Evolutionary conservation across 2,888 invertebrate genomes (phyloP).

Genomic region (Phyllotreta cruciferae): DNA sequence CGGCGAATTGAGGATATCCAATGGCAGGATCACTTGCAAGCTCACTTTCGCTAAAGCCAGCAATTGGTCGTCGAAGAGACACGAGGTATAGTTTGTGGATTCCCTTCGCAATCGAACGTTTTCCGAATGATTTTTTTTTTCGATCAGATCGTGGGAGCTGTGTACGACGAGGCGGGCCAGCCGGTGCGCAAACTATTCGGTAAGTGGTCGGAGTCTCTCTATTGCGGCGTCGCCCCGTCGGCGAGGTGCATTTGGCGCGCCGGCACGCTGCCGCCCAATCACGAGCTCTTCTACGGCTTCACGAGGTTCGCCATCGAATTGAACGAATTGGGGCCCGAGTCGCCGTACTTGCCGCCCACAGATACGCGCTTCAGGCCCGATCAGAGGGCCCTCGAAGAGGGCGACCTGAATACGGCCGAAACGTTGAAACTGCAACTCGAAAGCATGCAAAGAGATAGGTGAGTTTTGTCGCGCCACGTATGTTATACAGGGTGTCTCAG

Average conservation of each 20-base stretch:
- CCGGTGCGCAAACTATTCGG: conserved; percentile 72
- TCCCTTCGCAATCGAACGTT: neutral
- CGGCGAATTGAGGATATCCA: conserved; percentile 77
- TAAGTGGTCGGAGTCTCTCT: conserved; percentile 83
- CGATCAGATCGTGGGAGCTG: conserved; percentile 64
- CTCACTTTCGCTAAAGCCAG: conserved; percentile 81
- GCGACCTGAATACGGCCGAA: conserved; percentile 76
- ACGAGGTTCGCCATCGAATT: conserved; percentile 85
- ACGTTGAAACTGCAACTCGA: conserved; percentile 74
- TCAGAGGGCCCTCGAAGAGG: conserved; percentile 79
- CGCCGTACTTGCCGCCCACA: conserved; percentile 71
- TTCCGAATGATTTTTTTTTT: neutral
- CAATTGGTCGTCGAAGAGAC: conserved; percentile 79
- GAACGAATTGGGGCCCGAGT: conserved; percentile 76
- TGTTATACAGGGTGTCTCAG: too few species aligned
- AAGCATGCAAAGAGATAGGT: conserved; percentile 72
- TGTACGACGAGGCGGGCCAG: conserved; percentile 66
- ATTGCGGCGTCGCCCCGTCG: conserved; percentile 75
- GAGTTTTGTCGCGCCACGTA: too few species aligned
- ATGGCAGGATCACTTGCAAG: conserved; percentile 73
- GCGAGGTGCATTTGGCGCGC: conserved; percentile 81
- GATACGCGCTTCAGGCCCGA: conserved; percentile 80
- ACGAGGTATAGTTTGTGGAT: conserved; percentile 67
- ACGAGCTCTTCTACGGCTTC: conserved; percentile 83
- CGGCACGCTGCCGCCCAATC: conserved; percentile 81